A percentile compares a stretch with the other conserved stretches of the same genome.
phyloP scores from a whole-genome alignment of 2,888 invertebrate species.

The Clepsis dumicolana region DNA sequence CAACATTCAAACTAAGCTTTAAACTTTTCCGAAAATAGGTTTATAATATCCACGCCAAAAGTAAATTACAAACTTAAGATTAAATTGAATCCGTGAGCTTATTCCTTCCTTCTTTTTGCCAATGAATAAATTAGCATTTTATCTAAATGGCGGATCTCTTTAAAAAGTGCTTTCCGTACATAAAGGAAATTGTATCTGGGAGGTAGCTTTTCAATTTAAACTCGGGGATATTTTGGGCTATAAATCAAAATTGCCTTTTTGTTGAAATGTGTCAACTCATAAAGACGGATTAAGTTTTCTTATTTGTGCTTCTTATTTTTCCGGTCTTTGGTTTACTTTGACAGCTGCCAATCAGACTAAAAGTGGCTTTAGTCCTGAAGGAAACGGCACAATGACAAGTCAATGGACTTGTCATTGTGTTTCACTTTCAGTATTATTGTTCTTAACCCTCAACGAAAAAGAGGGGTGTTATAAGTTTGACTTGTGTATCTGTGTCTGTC shows the following conservation, averaged over 20 bases:
- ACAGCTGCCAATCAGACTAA: neutral
- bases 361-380: neutral
- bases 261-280: conserved; percentile 39
- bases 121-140: conserved; percentile 84
- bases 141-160: conserved; percentile 79
- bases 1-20: conserved; percentile 20
- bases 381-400: no score
- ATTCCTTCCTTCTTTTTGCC: conserved; percentile 72
- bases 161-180: conserved; percentile 74
- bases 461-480: no score
- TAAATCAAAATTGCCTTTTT: conserved; percentile 52
- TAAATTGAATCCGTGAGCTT: conserved; percentile 76
- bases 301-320: neutral
- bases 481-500: no score
- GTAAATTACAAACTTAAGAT: conserved; percentile 72
- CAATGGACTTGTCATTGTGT: neutral
- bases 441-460: no score
- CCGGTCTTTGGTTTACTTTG: neutral
- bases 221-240: conserved; percentile 53
- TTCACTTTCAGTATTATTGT: no score
- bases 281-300: conserved; percentile 20
- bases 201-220: conserved; percentile 58
- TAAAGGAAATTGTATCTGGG: conserved; percentile 63
- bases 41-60: conserved; percentile 72
- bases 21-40: conserved; percentile 54